These are phyloP conservation scores for Berghia stephanieae DNA, from an alignment of 1,140 invertebrate genomes.

Conservation along the genomic window DNA sequence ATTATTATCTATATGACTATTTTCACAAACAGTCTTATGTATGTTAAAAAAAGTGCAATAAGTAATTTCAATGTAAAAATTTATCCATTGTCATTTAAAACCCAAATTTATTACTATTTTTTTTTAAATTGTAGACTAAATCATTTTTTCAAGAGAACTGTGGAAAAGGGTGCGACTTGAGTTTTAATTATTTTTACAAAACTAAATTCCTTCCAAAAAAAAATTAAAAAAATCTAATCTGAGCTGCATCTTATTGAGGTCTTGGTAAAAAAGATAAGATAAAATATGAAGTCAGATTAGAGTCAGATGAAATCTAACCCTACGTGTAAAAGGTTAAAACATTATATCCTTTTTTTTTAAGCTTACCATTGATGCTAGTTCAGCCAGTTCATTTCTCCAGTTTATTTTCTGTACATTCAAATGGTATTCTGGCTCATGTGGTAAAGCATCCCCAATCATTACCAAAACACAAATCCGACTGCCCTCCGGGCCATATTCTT, in stretches of 20 bases:
- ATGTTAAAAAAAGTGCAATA: no score
- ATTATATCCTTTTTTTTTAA: background rate
- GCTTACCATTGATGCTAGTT: conserved; percentile 21
- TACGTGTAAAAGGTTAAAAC: background rate
- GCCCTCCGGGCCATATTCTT: conserved; percentile 46
- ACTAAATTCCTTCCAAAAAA: no score
- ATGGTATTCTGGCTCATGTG: conserved; percentile 51
- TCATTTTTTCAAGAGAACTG: no score
- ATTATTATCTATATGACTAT: no score
- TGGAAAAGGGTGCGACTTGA: no score
- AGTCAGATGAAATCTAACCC: background rate
- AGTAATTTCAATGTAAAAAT: no score
- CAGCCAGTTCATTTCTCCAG: conserved; percentile 52
- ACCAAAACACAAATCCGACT: conserved; percentile 50
- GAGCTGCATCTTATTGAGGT: background rate
- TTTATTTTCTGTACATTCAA: conserved; percentile 51
- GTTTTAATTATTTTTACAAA: background rate
- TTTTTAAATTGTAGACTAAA: no score
- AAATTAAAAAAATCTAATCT: background rate
- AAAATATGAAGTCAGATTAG: background rate
- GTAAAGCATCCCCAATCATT: conserved; percentile 59
- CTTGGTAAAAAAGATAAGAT: background rate
- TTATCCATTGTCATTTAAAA: no score
- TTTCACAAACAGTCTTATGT: no score
- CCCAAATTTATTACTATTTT: no score